Evolutionary conservation across 2,113 vertebrate genomes (phyloP), one percentile per base, ranked within the genome.

Genomic region (Dipodomys merriami): DNA sequence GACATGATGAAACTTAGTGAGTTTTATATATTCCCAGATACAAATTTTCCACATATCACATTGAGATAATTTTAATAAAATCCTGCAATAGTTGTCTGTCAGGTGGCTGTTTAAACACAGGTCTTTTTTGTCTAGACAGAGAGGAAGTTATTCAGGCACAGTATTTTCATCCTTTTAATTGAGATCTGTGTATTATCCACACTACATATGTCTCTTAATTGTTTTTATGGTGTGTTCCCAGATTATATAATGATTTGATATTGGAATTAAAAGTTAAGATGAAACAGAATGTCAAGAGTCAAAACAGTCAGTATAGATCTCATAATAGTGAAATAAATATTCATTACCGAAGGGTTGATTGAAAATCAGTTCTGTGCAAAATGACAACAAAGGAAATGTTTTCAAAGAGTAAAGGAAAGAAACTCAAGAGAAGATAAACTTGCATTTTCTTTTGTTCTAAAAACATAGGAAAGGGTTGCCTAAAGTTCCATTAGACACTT

Each of bases 311-410:
- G 60, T 49, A 74, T 79, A 81, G 73, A 83, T 39, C 91, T 77
- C 49, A 65, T 33, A 78, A 23, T 25, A 65, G 57, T 57, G 23
- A 85, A 81, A 62, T 4, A 15, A 86, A 82, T 20, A 0, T 78
- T 77, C 8, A 44, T 33, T 46, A 12, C 62, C 77, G 29, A 57
- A 77, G 68, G 20, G 16, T 29, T 80, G 29, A 71, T 18, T 71
- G 13, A n/a, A 91, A 91, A 69, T 67, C 13, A 84, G 81, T 87
- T 93, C 72, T 65, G 19, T 69, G 23, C 44, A 91, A 88, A 80
- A 30, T 30, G 53, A 71, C 22, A 68, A 57, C 49, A 49, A 76
- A 79, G 2, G 68, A 74, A 85, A 35, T 76, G 25, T 46, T 81
- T 71, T 79, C 86, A 86, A 95, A 68, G 25, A 49, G 7, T 25